Percentiles rank a stretch among this genome's conserved stretches.
These are phyloP conservation scores for Encarsia formosa DNA, from an alignment of 2,888 invertebrate genomes.

Conservation along the genomic window DNA sequence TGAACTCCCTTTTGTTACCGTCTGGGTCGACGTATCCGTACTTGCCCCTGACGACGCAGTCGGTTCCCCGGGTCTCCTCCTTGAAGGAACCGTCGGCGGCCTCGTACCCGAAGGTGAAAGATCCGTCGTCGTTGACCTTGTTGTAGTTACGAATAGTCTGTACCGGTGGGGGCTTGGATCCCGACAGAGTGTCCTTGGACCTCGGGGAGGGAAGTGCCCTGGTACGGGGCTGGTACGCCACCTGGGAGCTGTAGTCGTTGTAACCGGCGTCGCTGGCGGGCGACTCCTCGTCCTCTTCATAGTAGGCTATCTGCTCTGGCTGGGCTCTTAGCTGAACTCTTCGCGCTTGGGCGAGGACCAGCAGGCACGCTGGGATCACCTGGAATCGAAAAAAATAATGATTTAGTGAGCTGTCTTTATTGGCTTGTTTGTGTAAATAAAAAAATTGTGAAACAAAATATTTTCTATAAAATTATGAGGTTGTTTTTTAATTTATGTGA, in stretches of 20 bases:
- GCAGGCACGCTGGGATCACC: conserved; percentile 44
- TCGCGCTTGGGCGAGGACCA: conserved; percentile 48
- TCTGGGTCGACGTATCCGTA: conserved; percentile 85
- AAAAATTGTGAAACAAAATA: no score
- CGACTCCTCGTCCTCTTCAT: conserved; percentile 50
- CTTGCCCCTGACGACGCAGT: conserved; percentile 82
- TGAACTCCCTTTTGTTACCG: conserved; percentile 81
- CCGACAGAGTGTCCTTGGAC: conserved; percentile 56
- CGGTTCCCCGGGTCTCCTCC: conserved; percentile 79
- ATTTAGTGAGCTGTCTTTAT: no score
- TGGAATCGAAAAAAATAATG: no score
- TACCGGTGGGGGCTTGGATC: conserved; percentile 67
- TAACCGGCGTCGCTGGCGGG: conserved; percentile 41
- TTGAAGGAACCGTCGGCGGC: conserved; percentile 83
- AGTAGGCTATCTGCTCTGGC: conserved; percentile 50
- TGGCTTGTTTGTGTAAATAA: no score
- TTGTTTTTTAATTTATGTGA: no score
- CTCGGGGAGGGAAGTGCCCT: conserved; percentile 50
- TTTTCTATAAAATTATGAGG: no score
- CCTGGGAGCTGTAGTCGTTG: conserved; percentile 31
- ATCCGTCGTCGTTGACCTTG: conserved; percentile 78
- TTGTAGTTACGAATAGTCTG: conserved; percentile 81
- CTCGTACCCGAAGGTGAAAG: conserved; percentile 81
- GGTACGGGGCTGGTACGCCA: conserved; percentile 44
- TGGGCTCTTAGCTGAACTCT: conserved; percentile 55